Percentiles rank a stretch among this genome's conserved stretches.
phyloP scores from a whole-genome alignment of 1,140 invertebrate species.

The Cotesia vestalis region DNA sequence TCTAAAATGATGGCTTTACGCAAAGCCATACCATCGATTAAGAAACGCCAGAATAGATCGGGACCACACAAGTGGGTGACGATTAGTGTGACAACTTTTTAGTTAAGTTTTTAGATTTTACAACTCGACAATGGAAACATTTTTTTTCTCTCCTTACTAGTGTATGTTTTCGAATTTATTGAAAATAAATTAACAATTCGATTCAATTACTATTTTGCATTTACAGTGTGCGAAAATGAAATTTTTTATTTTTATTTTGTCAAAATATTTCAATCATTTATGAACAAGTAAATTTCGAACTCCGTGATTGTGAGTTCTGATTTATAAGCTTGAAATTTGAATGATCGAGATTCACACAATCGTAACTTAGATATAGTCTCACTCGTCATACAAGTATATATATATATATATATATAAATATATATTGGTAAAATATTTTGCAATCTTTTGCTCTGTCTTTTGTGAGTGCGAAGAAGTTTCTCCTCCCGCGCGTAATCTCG shows the following conservation, averaged over 20 bases:
- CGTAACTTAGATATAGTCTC: slow-evolving; percentile 7
- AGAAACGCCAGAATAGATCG: slow-evolving; percentile 17
- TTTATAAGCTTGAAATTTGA: slow-evolving; percentile 46
- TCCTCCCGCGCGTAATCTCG: slow-evolving; percentile 44
- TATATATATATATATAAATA: slow-evolving; percentile 7
- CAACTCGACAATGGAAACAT: too few relatives aligned
- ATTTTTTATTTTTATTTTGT: background rate
- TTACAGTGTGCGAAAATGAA: too few relatives aligned
- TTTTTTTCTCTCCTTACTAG: too few relatives aligned
- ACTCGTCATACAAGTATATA: slow-evolving; percentile 33
- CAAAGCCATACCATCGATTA: slow-evolving; percentile 27
- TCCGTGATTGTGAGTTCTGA: slow-evolving; percentile 52
- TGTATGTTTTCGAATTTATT: background rate
- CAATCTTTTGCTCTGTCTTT: slow-evolving; percentile 12
- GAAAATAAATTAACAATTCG: too few relatives aligned
- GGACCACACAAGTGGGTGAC: slow-evolving; percentile 33
- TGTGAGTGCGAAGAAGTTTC: slow-evolving; percentile 11
- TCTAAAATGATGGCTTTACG: slow-evolving; percentile 21
- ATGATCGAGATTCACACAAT: slow-evolving; percentile 17
- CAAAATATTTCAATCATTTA: slow-evolving; percentile 45
- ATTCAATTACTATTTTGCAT: too few relatives aligned
- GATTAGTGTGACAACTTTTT: slow-evolving; percentile 21
- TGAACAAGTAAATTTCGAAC: slow-evolving; percentile 48
- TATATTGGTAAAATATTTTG: background rate
- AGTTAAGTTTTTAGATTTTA: background rate